Base-by-base conservation (phyloP, 2,797 vertebrate species). In the Danio aesculapii region DNA sequence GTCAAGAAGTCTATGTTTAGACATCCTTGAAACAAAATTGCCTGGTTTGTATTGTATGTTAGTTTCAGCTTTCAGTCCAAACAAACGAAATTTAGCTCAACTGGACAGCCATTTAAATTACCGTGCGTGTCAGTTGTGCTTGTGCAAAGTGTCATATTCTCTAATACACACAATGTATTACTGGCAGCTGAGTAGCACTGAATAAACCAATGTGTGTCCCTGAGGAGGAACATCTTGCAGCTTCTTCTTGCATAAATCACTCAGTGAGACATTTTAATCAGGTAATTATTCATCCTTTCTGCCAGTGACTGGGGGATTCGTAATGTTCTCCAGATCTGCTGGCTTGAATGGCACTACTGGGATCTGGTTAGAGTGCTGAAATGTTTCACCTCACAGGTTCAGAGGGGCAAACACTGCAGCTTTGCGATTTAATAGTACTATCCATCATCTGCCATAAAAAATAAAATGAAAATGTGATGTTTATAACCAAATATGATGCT, bases 201-300 rank as follows among this genome's bases (percentile, higher is more conserved):
- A 68, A 49, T 43, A 71, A 70, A 71, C 67, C 44, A 1, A 30
- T 30, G 30, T 30, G 47, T 61, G 77, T 71, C 47, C 57, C 67
- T 44, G 30, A 41, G 19, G 57, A 19, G 47, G 21, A 71, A 71
- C 77, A 62, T 79, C 67, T 62, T 79, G 77, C 67, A 52, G 47
- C 77, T 79, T 79, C 57, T 62, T 61, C 17, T 61, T 62, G 57
- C 67, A 81, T 81, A 81, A 66, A 81, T 75, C 62, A 50, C 39
- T 58, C 62, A 74, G 19, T 81, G 53, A 52, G 71, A 81, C 79
- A 75, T 68, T 75, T 81, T 75, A 81, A 74, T 68, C 79, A 68
- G 70, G 71, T 58, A 8, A 81, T 75, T 75, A 74, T 74, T 74
- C 64, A 67, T 67, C 47, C 62, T 50, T 49, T 75, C 71, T 68